Evolutionary conservation across 2,113 vertebrate species (phyloP).

Genomic region (Silurus meridionalis): DNA sequence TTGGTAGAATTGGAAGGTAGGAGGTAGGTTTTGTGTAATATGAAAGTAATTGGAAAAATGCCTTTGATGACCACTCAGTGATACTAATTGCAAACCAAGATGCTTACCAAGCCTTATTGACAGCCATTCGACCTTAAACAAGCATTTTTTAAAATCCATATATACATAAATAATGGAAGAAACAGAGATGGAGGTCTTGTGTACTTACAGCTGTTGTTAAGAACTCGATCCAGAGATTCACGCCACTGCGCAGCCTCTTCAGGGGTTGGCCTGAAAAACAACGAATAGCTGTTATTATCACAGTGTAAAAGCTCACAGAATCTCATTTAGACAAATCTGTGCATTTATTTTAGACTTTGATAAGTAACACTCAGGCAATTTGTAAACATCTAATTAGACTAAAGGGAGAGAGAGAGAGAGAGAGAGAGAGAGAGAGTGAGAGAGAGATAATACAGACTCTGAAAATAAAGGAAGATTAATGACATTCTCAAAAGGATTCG

Average conservation of each 20-base stretch:
- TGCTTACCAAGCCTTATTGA: neutral
- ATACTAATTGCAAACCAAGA: neutral
- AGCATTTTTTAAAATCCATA: neutral
- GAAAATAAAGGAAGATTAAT: too few species aligned
- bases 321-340: neutral
- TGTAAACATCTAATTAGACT: neutral
- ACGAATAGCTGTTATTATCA: neutral
- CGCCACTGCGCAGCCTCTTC: constrained; percentile 88
- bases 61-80: neutral
- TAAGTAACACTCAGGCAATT: neutral
- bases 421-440: too few species aligned
- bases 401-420: too few species aligned
- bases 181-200: neutral
- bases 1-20: neutral
- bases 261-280: constrained; percentile 73
- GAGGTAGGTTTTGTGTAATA: neutral
- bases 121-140: neutral
- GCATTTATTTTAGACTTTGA: neutral
- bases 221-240: constrained; percentile 86
- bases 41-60: neutral
- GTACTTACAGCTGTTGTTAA: constrained; percentile 87
- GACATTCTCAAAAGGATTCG: neutral
- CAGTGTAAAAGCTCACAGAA: neutral
- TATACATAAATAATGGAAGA: neutral
- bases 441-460: too few species aligned